A percentile compares a stretch with the other conserved stretches of the same genome.
Conservation (phyloP, 2,113 vertebrate species). For the Parus major region DNA sequence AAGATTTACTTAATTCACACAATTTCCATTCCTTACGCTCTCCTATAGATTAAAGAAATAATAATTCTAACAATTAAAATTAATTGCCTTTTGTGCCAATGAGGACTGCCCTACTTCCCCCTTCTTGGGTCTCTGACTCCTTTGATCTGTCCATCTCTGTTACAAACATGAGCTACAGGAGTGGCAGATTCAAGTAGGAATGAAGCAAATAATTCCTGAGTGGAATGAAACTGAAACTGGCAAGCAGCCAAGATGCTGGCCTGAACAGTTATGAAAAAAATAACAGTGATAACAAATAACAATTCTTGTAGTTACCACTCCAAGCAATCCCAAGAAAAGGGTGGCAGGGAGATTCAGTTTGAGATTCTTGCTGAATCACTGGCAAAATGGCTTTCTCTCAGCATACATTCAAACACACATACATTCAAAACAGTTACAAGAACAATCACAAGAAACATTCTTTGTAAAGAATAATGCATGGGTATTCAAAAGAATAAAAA, state of each 20-base stretch:
- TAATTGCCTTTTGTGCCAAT: conserved; percentile 21
- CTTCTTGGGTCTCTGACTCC: conserved; percentile 29
- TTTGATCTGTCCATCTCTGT: conserved; percentile 67
- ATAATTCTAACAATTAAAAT: conserved; percentile 51
- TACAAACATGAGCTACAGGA: conserved; percentile 67
- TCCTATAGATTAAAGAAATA: conserved; percentile 25
- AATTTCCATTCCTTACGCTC: conserved; percentile 37
- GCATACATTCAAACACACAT: not conserved
- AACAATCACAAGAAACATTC: not conserved
- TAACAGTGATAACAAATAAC: not conserved
- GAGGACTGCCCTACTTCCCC: conserved; percentile 11
- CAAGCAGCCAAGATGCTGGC: not conserved
- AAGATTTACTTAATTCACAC: conserved; percentile 7
- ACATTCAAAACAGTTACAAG: not conserved
- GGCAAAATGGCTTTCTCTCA: not conserved
- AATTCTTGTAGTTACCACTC: not conserved
- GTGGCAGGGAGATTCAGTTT: not conserved
- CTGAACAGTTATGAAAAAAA: conserved; percentile 22
- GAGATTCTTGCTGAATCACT: not conserved
- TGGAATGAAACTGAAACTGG: conserved; percentile 46
- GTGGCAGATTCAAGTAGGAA: conserved; percentile 55
- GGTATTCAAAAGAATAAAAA: not conserved
- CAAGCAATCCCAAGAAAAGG: not conserved
- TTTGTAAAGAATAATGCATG: not conserved
- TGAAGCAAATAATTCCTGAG: conserved; percentile 64